Evolutionary conservation across 1,140 invertebrate species (phyloP), one percentile per base, ranked within the genome.

Genomic region (Cydia splendana): DNA sequence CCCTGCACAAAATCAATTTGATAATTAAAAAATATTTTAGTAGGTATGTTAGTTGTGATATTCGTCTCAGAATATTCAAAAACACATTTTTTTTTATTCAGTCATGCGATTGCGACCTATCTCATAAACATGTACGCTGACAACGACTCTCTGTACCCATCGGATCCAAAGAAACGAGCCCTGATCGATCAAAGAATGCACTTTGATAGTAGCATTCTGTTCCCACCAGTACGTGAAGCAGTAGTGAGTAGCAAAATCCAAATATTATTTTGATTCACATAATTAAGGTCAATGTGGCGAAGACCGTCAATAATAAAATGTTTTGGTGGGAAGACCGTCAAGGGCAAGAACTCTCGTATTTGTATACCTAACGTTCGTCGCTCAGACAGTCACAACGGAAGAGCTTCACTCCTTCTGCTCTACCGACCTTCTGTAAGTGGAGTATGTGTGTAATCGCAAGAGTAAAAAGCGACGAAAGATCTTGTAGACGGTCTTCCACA

Each of bases 61-160:
- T 45, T 45, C 13, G 45, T 45, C 45, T 13, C 12, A 45, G 45
- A 45, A 4, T 38, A 48, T 48, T 13, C 12, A 53, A 53, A 53
- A 24, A 62, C 3, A 62, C 69, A 73, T 12, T 20, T 51, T 74
- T 76, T 75, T 77, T 69, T 12, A 87, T 88, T 12, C 81, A 95
- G 95, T 78, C 94, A 95, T 75, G 95, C 95, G 0, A 95, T 96
- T 24, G 82, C 87, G 4, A 83, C 87, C 0, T 96, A 96, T 82
- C 82, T 96, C 79, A 94, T 93, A 0, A 89, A 85, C 38, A 91
- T 94, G 78, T 95, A 95, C 78, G 94, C 87, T 4, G 87, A 93
- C 75, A 89, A 94, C 65, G 93, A 94, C 69, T 79, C 87, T 12
- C 85, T 95, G 4, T 96, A 95, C 78, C 95, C 95, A 0, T 91